These are phyloP conservation scores for Liposcelis brunnea DNA, from an alignment of 2,888 invertebrate genomes.

Conservation along the genomic window DNA sequence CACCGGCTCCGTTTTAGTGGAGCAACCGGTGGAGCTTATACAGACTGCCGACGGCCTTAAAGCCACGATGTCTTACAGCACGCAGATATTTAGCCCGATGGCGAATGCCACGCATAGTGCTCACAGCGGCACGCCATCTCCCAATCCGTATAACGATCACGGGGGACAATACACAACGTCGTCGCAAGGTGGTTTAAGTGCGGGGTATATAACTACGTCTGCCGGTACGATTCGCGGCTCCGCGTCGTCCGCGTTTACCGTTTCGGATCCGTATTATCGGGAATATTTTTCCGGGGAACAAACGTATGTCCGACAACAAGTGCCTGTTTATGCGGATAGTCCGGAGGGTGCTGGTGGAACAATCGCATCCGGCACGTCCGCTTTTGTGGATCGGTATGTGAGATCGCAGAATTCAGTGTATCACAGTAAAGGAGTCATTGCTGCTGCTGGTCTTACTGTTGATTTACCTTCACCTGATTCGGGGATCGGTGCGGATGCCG, in stretches of 20 bases:
- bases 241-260: conserved; percentile 41
- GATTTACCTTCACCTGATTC: conserved; percentile 92
- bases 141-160: conserved; percentile 36
- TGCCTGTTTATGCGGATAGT: conserved; percentile 21
- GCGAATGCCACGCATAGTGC: conserved; percentile 23
- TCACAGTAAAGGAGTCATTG: conserved; percentile 54
- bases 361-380: conserved; percentile 34
- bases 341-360: conserved; percentile 31
- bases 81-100: conserved; percentile 51
- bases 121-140: conserved; percentile 42
- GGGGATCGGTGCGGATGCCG: conserved; percentile 86
- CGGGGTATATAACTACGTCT: conserved; percentile 25
- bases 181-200: conserved; percentile 17
- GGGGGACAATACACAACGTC: conserved; percentile 24
- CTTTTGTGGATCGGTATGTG: conserved; percentile 50
- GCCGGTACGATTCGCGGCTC: conserved; percentile 26
- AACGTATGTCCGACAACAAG: conserved; percentile 16
- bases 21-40: conserved; percentile 31
- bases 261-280: conserved; percentile 58
- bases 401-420: conserved; percentile 41
- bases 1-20: conserved; percentile 29
- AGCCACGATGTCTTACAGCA: conserved; percentile 41
- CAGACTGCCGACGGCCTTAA: conserved; percentile 29
- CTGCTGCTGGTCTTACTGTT: conserved; percentile 59
- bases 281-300: conserved; percentile 41